Base-by-base conservation (phyloP, 2,797 vertebrate genomes). In the Crenichthys baileyi region DNA sequence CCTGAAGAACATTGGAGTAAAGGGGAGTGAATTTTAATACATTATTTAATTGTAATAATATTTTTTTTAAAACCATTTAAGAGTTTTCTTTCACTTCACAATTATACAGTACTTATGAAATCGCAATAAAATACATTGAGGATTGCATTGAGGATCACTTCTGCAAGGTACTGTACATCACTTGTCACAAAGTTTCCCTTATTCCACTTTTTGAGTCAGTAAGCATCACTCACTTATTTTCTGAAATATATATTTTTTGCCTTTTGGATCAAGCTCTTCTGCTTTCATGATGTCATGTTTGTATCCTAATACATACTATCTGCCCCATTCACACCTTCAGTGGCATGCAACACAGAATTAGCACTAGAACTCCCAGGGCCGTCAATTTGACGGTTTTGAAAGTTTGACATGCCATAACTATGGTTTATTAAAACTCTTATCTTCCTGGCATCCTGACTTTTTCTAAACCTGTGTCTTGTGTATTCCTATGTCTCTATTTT, bases 261-360 rank as follows among this genome's bases (percentile, higher is more conserved):
- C 7, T 41, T 36, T 65, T 65, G 29, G 16, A 20, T 11, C 18
- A 22, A 22, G 1, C 20, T 65, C 63, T 22, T 86, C 58, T 80
- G 18, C 60, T 36, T 36, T 63, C 16, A 63, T 63, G 16, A 15
- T 36, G 31, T 36, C 15, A 5, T 39, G 5, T 70, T 72, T 26
- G 55, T 12, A n/a, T 51, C 18, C 22, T n/a, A 29, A 60, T 65
- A 53, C 31, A 72, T 67, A 58, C 39, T 53, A 51, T 68, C 73
- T 70, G 53, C 5, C 72, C 73, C 70, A 74, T 71, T 26, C 77
- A 75, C 70, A 51, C 70, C 48, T 68, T 67, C 60, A 70, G 61
- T 63, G 72, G 82, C 70, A 73, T 77, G 77, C 48, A 70, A 74
- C 24, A 20, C 61, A 75, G 67, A 67, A n/a, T n/a, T n/a, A n/a